Evolutionary conservation across 2,113 vertebrate genomes (phyloP).

Genomic region (Lipotes vexillifer): DNA sequence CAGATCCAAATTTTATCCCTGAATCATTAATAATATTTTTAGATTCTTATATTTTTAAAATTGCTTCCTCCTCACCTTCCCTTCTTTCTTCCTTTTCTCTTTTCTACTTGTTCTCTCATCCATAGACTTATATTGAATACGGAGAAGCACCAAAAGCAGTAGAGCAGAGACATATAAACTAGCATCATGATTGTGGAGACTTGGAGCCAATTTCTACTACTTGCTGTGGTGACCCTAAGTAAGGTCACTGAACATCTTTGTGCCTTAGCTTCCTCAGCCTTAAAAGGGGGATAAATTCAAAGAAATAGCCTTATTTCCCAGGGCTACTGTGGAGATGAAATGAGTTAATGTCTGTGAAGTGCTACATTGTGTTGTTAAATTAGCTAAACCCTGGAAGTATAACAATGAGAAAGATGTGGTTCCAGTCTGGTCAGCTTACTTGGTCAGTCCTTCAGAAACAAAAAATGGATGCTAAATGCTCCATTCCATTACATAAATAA

Average conservation of each 20-base stretch:
- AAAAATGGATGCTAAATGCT: background rate
- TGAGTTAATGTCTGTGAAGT: background rate
- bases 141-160: background rate
- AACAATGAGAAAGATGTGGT: background rate
- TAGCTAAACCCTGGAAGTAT: background rate
- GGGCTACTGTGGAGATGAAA: background rate
- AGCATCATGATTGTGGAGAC: background rate
- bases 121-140: background rate
- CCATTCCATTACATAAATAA: background rate
- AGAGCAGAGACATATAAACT: accelerated
- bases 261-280: background rate
- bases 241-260: background rate
- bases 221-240: background rate
- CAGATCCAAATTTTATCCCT: background rate
- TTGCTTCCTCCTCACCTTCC: background rate
- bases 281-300: background rate
- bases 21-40: background rate
- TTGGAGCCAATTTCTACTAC: background rate
- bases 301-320: background rate
- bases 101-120: background rate
- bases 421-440: background rate
- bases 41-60: background rate
- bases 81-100: background rate
- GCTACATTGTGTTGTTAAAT: background rate
- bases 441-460: background rate